Percentiles rank a stretch among this genome's conserved stretches.
Conservation (phyloP, 2,888 invertebrate species). For the Drosophila gaucha region DNA sequence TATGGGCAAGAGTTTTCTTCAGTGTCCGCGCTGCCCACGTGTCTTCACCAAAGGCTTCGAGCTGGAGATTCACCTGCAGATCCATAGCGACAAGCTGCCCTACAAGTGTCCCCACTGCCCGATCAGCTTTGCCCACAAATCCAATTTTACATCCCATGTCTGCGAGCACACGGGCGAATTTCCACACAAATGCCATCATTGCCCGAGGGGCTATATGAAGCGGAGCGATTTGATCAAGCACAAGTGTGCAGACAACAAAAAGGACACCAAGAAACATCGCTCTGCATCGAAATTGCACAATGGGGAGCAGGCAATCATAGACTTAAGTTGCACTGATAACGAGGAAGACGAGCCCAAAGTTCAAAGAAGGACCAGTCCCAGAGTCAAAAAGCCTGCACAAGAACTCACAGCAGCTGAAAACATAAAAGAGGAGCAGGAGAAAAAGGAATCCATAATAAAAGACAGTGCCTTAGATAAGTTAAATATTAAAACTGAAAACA, state of each 20-base stretch:
- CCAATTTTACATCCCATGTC: slow-evolving; percentile 18
- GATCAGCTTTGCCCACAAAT: slow-evolving; percentile 35
- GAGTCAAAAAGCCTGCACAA: not conserved
- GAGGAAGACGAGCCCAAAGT: not conserved
- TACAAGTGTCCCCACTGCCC: slow-evolving; percentile 38
- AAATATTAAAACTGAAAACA: not conserved
- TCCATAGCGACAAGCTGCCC: slow-evolving; percentile 27
- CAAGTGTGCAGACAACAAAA: not conserved
- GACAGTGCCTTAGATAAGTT: not conserved
- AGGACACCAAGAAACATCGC: not conserved
- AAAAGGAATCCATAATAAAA: not conserved
- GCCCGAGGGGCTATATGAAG: not conserved
- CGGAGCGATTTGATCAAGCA: not conserved
- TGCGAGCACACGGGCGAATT: slow-evolving; percentile 24
- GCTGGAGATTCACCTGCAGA: slow-evolving; percentile 32
- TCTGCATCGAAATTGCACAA: not conserved
- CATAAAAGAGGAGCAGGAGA: not conserved
- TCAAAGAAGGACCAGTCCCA: too few relatives aligned
- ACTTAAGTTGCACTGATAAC: not conserved
- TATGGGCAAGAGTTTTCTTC: not conserved
- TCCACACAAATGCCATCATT: not conserved
- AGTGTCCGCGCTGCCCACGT: slow-evolving; percentile 33
- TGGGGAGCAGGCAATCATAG: not conserved
- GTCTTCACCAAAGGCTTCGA: slow-evolving; percentile 16
- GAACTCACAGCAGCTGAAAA: not conserved